phyloP scores from a whole-genome alignment of 2,888 invertebrate species.

The Cynaeus angustus region DNA sequence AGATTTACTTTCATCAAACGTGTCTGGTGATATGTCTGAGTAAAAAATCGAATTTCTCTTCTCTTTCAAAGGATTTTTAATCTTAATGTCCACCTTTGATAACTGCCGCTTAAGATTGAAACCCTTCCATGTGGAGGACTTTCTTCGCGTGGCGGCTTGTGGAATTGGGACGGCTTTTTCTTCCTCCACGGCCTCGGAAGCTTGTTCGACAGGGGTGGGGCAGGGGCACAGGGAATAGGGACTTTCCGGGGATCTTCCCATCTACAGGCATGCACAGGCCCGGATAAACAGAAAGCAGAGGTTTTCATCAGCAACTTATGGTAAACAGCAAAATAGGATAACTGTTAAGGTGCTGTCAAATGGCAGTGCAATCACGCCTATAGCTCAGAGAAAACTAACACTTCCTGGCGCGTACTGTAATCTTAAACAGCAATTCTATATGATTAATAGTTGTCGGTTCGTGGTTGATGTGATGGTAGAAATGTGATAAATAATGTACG shows the following conservation, averaged over 20 bases:
- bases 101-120: constrained; percentile 88
- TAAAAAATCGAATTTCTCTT: constrained; percentile 70
- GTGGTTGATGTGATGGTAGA: constrained; percentile 29
- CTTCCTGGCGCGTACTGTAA: constrained; percentile 49
- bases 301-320: constrained; percentile 64
- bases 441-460: constrained; percentile 20
- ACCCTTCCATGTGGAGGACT: constrained; percentile 82
- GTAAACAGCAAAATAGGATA: constrained; percentile 65
- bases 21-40: constrained; percentile 61
- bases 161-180: constrained; percentile 66
- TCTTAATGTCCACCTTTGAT: constrained; percentile 84
- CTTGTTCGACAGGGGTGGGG: constrained; percentile 73
- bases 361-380: constrained; percentile 49
- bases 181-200: constrained; percentile 71
- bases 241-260: constrained; percentile 70
- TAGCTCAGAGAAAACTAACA: constrained; percentile 48
- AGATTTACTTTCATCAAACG: constrained; percentile 46
- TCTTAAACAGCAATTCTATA: constrained; percentile 51
- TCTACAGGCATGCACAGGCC: constrained; percentile 68
- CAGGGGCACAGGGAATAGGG: constrained; percentile 69
- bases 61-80: constrained; percentile 76
- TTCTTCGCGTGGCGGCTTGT: constrained; percentile 73
- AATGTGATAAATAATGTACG: constrained; percentile 24
- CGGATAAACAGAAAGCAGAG: constrained; percentile 64
- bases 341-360: constrained; percentile 56